Base-by-base conservation (phyloP, 2,113 vertebrate species). In the Cheirogaleus medius region DNA sequence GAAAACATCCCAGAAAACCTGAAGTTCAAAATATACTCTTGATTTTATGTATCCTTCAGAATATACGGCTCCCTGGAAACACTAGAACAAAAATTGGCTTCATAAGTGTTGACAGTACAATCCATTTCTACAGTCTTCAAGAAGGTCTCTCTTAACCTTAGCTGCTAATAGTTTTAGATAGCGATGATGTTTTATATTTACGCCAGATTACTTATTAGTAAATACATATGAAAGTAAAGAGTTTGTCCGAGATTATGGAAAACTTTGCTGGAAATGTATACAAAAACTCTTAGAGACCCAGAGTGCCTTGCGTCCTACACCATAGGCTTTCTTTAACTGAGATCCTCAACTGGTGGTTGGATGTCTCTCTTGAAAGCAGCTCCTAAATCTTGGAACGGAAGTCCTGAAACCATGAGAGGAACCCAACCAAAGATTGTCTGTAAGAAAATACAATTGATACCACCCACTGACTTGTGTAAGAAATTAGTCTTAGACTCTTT, bases 401-500 rank as follows among this genome's bases (percentile, higher is more conserved):
- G 98, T 99, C 0, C 98, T 99, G 0, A 99, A 99, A 97, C 98
- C 99, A 52, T 98, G 99, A 93, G 99, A 99, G 94, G 99, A 99
- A 81, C 98, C 99, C 95, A 99, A 99, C 98, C 99, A 99, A 98
- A 99, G 99, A 98, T 98, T 99, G 52, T 97, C 99, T 34, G 98
- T 96, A 99, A 99, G 99, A 99, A 99, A 56, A 98, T 99, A 95
- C 98, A 99, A 94, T 98, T 99, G 87, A 99, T 99, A 37, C 99
- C 99, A 66, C 99, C 99, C 0, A 99, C 99, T 80, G 99, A 99
- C 97, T 99, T 99, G 96, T 99, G 99, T 95, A 99, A 99, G 98
- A 99, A 99, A 96, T 97, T 99, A 97, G 99, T 99, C 80, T 99
- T 99, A 98, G 99, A 99, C 98, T 99, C 99, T 97, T 99, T 99